These are phyloP conservation scores for Lepidurus couesii DNA, from an alignment of 1,140 invertebrate species.

Conservation along the genomic window DNA sequence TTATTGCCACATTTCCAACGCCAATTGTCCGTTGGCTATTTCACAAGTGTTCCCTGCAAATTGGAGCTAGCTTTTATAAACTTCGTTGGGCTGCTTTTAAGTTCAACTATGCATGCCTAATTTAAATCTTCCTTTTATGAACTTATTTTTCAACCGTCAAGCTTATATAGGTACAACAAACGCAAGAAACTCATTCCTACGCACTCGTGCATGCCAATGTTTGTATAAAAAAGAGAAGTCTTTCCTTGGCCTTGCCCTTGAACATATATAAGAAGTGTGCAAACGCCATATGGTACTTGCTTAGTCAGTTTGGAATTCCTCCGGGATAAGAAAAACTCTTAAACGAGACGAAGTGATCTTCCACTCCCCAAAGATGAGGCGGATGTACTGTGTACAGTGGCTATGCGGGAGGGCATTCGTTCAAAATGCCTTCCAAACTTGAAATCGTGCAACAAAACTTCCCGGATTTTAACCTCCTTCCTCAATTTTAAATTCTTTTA, in stretches of 20 bases:
- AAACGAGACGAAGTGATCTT: conserved; percentile 10
- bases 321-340: background rate
- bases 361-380: background rate
- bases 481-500: background rate
- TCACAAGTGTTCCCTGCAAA: too few relatives aligned
- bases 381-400: background rate
- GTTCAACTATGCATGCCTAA: too few relatives aligned
- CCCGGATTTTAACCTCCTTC: background rate
- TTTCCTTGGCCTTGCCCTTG: conserved; percentile 1
- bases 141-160: too few relatives aligned
- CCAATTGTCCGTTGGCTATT: too few relatives aligned
- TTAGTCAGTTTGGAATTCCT: background rate
- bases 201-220: background rate
- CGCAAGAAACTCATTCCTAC: background rate
- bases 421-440: background rate
- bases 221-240: background rate
- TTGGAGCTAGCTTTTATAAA: too few relatives aligned
- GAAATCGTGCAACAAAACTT: background rate
- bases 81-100: too few relatives aligned
- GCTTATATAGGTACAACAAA: background rate
- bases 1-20: too few relatives aligned
- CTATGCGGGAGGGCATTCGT: background rate
- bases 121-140: too few relatives aligned
- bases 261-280: background rate
- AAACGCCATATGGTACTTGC: conserved; percentile 9